Percentiles rank a stretch among this genome's conserved stretches.
phyloP scores from a whole-genome alignment of 2,113 vertebrate genomes.

The Dendrocopos noguchii region DNA sequence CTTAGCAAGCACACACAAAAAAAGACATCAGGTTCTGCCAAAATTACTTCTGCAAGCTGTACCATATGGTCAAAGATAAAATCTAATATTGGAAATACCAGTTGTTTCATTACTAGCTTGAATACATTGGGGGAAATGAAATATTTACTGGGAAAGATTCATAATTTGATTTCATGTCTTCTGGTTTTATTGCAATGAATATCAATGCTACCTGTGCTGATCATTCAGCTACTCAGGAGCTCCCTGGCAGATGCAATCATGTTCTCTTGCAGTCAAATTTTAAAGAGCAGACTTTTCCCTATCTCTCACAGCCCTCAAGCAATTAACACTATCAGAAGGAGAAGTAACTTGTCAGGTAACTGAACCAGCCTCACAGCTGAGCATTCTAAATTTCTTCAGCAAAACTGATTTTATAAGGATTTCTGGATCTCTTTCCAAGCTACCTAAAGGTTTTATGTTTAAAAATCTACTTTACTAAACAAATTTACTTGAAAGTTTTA shows the following conservation, averaged over 20 bases:
- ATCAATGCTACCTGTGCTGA: not conserved
- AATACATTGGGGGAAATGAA: slow-evolving; percentile 26
- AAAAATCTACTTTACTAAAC: not conserved
- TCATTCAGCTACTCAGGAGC: slow-evolving; percentile 6
- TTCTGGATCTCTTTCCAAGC: not conserved
- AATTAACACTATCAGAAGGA: slow-evolving; percentile 5
- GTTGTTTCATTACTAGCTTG: slow-evolving; percentile 39
- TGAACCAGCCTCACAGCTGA: not conserved
- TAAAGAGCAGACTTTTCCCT: not conserved
- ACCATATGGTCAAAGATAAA: slow-evolving; percentile 54
- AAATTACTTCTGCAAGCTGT: slow-evolving; percentile 36
- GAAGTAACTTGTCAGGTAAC: not conserved
- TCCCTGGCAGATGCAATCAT: slow-evolving; percentile 9
- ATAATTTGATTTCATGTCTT: slow-evolving; percentile 27
- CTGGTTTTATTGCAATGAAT: slow-evolving; percentile 1
- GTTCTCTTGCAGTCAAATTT: slow-evolving; percentile 16
- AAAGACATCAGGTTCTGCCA: slow-evolving; percentile 3
- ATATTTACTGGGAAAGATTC: slow-evolving; percentile 38
- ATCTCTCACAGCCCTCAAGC: not conserved
- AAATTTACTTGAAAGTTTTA: not conserved
- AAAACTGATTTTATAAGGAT: not conserved
- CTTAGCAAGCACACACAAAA: slow-evolving; percentile 32
- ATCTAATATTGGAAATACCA: slow-evolving; percentile 53
- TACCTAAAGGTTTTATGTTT: not conserved
- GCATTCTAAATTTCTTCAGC: not conserved